Percentiles rank a stretch among this genome's conserved stretches.
Conservation (phyloP, 2,113 vertebrate species). For the Barnardius zonarius region DNA sequence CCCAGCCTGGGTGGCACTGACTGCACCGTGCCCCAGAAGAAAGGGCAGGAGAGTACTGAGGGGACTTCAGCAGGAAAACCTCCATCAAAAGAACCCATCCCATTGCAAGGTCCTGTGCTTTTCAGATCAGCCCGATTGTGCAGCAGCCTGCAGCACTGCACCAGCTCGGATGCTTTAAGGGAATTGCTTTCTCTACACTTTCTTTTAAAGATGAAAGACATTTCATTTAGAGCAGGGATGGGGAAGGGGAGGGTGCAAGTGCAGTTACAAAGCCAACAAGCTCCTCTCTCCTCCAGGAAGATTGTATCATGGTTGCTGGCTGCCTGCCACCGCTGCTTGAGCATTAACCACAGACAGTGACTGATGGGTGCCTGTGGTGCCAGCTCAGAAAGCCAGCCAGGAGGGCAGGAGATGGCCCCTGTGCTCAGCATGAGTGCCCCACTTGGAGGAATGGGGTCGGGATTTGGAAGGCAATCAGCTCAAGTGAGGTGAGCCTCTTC, state of each 20-base stretch:
- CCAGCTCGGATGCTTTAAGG: not conserved
- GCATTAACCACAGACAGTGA: not conserved
- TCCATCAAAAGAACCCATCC: rapidly evolving
- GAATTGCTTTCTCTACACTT: not conserved
- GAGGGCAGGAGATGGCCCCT: not conserved
- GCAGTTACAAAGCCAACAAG: not conserved
- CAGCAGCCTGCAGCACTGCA: not conserved
- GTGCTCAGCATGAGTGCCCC: not conserved
- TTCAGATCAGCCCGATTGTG: not conserved
- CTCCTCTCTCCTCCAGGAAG: not conserved
- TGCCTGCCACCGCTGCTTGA: not conserved
- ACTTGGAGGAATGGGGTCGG: rapidly evolving
- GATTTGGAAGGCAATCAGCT: not conserved
- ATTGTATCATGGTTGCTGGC: not conserved
- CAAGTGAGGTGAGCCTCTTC: rapidly evolving
- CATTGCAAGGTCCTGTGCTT: rapidly evolving
- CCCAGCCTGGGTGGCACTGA: not conserved
- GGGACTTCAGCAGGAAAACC: not conserved
- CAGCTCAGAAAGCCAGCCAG: not conserved
- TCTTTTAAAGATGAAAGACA: not conserved
- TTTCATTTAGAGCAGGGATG: not conserved
- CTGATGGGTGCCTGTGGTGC: not conserved
- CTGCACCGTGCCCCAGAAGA: rapidly evolving
- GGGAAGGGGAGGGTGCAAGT: not conserved
- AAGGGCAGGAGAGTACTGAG: rapidly evolving